Percentiles rank a stretch among this genome's conserved stretches.
Conservation (phyloP, 2,113 vertebrate genomes). For the Fulmarus glacialis region DNA sequence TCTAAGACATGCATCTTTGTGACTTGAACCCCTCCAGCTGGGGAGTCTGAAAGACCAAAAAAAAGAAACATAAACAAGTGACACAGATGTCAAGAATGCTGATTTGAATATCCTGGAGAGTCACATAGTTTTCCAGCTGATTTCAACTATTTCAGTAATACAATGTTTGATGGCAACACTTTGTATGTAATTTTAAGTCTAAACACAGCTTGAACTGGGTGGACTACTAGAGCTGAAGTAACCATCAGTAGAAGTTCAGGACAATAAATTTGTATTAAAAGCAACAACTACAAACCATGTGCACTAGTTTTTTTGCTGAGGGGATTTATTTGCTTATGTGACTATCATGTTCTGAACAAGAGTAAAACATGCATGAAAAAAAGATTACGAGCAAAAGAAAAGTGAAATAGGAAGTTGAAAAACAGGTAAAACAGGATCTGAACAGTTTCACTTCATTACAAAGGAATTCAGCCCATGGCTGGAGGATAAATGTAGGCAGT, state of each 20-base stretch:
- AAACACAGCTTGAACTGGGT: background rate
- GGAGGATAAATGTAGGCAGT: slow-evolving; percentile 2
- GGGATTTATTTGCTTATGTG: background rate
- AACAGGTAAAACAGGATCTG: slow-evolving; percentile 46
- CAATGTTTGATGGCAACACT: background rate
- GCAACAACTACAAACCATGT: background rate
- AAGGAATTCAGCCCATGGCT: slow-evolving; percentile 43
- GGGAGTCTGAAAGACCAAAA: background rate
- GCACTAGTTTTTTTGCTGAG: background rate
- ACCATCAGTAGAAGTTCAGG: background rate
- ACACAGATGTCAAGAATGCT: background rate
- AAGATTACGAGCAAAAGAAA: background rate
- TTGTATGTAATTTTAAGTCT: background rate
- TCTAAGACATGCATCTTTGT: background rate
- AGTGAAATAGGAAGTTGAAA: slow-evolving; percentile 32
- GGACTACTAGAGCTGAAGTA: background rate
- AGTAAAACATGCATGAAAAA: background rate
- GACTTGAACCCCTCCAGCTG: background rate
- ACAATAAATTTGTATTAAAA: background rate
- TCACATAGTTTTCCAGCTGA: background rate
- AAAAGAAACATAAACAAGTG: background rate
- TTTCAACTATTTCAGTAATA: background rate
- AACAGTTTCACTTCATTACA: slow-evolving; percentile 57
- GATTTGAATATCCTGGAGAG: background rate
- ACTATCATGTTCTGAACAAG: background rate